Evolutionary conservation across 1,140 invertebrate species (phyloP), one percentile per base, ranked within the genome.

Genomic region (Zaprionus ghesquierei): DNA sequence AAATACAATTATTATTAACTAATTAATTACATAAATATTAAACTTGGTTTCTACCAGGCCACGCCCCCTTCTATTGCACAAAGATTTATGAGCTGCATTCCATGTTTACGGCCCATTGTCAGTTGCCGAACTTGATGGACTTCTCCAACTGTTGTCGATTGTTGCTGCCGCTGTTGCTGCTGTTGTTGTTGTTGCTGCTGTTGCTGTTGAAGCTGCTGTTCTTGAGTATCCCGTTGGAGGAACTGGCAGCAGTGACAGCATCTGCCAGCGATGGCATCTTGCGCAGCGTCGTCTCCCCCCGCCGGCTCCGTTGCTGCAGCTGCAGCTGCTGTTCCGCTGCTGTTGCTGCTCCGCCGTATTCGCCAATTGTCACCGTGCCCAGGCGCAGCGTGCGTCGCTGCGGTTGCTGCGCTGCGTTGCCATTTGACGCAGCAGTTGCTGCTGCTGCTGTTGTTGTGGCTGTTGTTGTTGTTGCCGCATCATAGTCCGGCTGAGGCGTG

Each of bases 291-390:
- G 77, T 94, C 18, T 94, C 92, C 10, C 93, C 46, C 31, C 93
- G 92, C 60, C 54, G 91, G 4, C 46, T 18, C 20, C 69, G 59
- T 29, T 55, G 76, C 51, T 29, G 6, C 27, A 29, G 27, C 27
- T 29, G 27, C 13, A n/a, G 33, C 13, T 35, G 31, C 12, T 33
- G 35, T 13, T 38, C 35, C 0, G n/a, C 5, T 15, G 35, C n/a
- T 5, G n/a, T 33, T 33, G 31, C n/a, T 5, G 2, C n/a, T 93
- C 92, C 49, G 2, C 94, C 94, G 85, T 96, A 96, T 90, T 95
- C 95, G 1, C 95, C 94, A 46, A 96, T 95, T 1, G 95, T 95
- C 12, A 95, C 94, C 4, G 94, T 94, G 10, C 94, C 93, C 29
- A 93, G 92, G 0, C 90, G 80, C 50, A 91, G 64, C 18, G 84